A percentile compares a stretch with the other conserved stretches of the same genome.
phyloP scores from a whole-genome alignment of 1,140 invertebrate species.

The Penaeus indicus region DNA sequence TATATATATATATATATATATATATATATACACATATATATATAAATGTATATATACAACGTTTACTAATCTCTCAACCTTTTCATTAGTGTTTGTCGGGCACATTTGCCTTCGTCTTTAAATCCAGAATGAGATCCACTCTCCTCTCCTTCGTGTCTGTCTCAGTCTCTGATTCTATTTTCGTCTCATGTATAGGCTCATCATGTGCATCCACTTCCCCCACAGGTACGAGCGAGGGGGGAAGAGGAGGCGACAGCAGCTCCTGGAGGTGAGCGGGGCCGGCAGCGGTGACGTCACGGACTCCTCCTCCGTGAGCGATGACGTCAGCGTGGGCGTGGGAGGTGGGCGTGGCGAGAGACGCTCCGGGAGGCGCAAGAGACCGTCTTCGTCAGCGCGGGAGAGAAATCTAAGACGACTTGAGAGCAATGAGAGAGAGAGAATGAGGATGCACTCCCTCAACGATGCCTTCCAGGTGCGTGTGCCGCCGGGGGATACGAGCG shows the following conservation, averaged over 20 bases:
- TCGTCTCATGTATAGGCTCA: background rate
- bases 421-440: constrained; percentile 88
- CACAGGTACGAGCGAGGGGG: constrained; percentile 57
- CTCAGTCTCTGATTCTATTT: background rate
- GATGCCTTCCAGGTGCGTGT: constrained; percentile 85
- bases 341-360: constrained; percentile 48
- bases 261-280: constrained; percentile 56
- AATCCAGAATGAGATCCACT: no score
- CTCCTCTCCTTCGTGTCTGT: no score
- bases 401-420: constrained; percentile 85
- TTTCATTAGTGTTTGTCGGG: no score
- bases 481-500: no score
- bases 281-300: constrained; percentile 60
- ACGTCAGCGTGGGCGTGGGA: constrained; percentile 46
- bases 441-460: constrained; percentile 90
- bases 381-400: constrained; percentile 82
- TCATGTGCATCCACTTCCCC: constrained; percentile 4
- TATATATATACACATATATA: no score
- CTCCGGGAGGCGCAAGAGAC: constrained; percentile 73
- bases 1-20: no score
- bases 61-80: no score
- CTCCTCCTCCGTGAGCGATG: constrained; percentile 52
- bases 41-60: no score
- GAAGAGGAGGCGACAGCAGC: constrained; percentile 50
- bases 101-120: no score